These are phyloP conservation scores for Axea sp. DNA, from an alignment of 2,888 invertebrate species.

Conservation along the genomic window DNA sequence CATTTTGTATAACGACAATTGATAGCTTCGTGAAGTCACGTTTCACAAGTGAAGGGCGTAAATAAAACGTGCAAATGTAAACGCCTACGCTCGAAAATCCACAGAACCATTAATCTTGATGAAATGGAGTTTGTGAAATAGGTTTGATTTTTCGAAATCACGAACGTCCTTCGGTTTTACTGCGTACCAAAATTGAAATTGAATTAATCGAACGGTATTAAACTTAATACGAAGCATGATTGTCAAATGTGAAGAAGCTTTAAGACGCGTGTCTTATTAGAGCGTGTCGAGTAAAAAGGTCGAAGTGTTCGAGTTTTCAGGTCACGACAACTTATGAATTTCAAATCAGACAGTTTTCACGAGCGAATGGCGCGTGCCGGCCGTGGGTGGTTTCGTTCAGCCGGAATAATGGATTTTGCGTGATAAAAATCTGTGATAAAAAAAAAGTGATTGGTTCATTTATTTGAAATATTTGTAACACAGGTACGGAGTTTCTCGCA, in stretches of 20 bases:
- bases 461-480: constrained; percentile 14
- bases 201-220: constrained; percentile 14
- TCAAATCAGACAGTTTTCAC: constrained; percentile 75
- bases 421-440: constrained; percentile 15
- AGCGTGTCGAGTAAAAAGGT: constrained; percentile 71
- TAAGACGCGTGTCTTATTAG: constrained; percentile 41
- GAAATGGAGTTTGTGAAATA: constrained; percentile 1
- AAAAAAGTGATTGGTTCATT: constrained; percentile 12
- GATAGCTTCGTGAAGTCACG: not conserved
- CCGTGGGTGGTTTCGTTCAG: constrained; percentile 1
- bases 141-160: constrained; percentile 24
- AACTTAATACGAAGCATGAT: not conserved
- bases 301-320: constrained; percentile 74
- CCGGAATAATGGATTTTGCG: constrained; percentile 7
- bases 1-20: constrained; percentile 7
- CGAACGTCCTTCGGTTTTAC: constrained; percentile 25
- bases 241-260: constrained; percentile 10
- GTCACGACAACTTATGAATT: constrained; percentile 78
- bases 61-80: constrained; percentile 35
- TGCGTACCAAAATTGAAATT: constrained; percentile 25
- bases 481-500: constrained; percentile 96
- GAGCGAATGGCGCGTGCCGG: constrained; percentile 23
- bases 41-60: constrained; percentile 5
- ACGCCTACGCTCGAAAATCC: constrained; percentile 25
- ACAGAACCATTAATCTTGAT: constrained; percentile 16